A percentile compares a stretch with the other conserved stretches of the same genome.
Evolutionary conservation across 2,113 vertebrate genomes (phyloP).

Genomic region (Nematolebias whitei): DNA sequence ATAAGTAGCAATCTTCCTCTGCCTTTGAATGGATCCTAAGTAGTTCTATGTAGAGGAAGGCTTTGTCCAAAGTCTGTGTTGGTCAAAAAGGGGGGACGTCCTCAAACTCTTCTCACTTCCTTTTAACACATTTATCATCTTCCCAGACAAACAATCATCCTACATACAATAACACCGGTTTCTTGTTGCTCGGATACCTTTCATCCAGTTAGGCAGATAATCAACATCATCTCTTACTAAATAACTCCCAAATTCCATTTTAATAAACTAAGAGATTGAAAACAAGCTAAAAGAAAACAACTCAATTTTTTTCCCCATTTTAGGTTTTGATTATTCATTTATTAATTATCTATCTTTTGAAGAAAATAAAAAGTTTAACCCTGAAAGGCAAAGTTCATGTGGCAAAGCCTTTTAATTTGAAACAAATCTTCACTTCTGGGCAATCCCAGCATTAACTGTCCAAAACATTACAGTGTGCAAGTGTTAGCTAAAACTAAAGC

Average conservation of each 20-base stretch:
- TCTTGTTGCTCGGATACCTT: conserved; percentile 80
- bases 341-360: too few species aligned
- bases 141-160: conserved; percentile 76
- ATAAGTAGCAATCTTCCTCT: conserved; percentile 51
- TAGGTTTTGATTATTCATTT: too few species aligned
- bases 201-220: conserved; percentile 65
- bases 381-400: conserved; percentile 15
- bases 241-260: conserved; percentile 24
- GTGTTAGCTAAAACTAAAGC: too few species aligned
- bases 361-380: conserved; percentile 2
- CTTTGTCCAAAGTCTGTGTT: conserved; percentile 69
- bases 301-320: too few species aligned
- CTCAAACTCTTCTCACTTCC: conserved; percentile 72
- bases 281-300: conserved; percentile 13
- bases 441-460: conserved; percentile 45
- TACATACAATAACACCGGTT: conserved; percentile 76
- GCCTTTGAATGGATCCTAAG: conserved; percentile 75
- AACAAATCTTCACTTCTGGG: conserved; percentile 35
- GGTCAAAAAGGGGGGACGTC: conserved; percentile 40
- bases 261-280: not conserved
- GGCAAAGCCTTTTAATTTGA: conserved; percentile 54
- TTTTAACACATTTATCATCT: conserved; percentile 80
- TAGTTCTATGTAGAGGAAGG: conserved; percentile 50
- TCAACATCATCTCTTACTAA: conserved; percentile 78
- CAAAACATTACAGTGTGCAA: conserved; percentile 12